Evolutionary conservation across 2,113 vertebrate genomes (phyloP), one percentile per base, ranked within the genome.

Genomic region (Rhizomys pruinosus): DNA sequence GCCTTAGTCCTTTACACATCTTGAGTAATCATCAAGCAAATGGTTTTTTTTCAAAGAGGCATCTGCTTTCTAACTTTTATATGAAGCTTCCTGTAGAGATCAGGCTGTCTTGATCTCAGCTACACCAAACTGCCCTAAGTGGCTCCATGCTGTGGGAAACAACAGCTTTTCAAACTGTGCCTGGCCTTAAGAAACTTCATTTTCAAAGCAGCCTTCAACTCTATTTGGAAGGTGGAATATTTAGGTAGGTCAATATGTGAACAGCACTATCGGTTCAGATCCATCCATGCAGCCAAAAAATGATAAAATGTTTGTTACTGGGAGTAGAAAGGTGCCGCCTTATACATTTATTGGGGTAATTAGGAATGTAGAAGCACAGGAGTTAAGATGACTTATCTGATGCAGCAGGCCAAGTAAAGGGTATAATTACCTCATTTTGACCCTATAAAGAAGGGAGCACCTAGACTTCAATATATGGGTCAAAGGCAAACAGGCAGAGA

Each of bases 61-160:
- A 87, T 55, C 29, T 25, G 22, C 66, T 90, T 93, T 73, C 44
- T 74, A 66, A 84, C 72, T 77, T 89, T 77, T 84, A 47, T 63
- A 47, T 39, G 69, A 76, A 76, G 59, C 13, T 55, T 44, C 74
- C 25, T 47, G 44, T 17, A n/a, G 81, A 84, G 44, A 34, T 52
- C 42, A 17, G 12, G 63, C 22, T 19, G 2, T 68, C 11, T 11
- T 7, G 42, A 32, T 32, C 27, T 32, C 7, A 68, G 27, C 11
- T 64, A 64, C 63, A 7, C 23, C 63, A 64, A 10, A 64, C 79
- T 64, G 27, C 20, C 17, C 15, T 20, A 63, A 20, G 37, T 32
- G 11, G 42, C 37, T 44, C 59, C 59, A 64, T 69, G 32, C 23
- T 52, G 42, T 84, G 20, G 63, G 3, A 84, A 69, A 52, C 63